Percentiles rank a stretch among this genome's conserved stretches.
phyloP scores from a whole-genome alignment of 1,140 invertebrate species.

The Sitobion miscanthi region DNA sequence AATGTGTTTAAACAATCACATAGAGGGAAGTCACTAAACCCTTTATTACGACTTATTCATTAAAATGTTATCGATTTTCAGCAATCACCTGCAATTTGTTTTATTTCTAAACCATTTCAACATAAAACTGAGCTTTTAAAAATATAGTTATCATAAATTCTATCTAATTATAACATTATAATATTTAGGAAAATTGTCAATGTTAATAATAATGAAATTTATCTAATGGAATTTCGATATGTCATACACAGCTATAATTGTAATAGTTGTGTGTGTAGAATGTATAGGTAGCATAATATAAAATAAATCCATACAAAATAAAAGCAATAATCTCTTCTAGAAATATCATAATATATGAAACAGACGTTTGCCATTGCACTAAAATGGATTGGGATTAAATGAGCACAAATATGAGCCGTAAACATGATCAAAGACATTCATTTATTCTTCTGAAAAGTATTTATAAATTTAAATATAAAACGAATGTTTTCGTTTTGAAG shows the following conservation, averaged over 20 bases:
- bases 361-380: background rate
- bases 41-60: background rate
- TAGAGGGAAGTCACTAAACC: background rate
- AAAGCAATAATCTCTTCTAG: background rate
- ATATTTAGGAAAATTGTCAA: background rate
- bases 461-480: background rate
- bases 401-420: background rate
- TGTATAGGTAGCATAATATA: background rate
- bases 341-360: background rate
- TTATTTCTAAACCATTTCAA: background rate
- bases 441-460: background rate
- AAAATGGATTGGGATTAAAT: background rate
- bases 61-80: background rate
- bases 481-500: conserved; percentile 3
- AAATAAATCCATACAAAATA: background rate
- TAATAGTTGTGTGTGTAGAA: background rate
- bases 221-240: background rate
- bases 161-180: background rate
- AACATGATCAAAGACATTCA: background rate
- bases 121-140: background rate
- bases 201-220: background rate
- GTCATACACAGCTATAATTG: background rate
- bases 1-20: too few relatives aligned
- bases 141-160: background rate
- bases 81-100: background rate